These are phyloP conservation scores for Coleophora deauratella DNA, from an alignment of 2,888 invertebrate species.

Conservation along the genomic window DNA sequence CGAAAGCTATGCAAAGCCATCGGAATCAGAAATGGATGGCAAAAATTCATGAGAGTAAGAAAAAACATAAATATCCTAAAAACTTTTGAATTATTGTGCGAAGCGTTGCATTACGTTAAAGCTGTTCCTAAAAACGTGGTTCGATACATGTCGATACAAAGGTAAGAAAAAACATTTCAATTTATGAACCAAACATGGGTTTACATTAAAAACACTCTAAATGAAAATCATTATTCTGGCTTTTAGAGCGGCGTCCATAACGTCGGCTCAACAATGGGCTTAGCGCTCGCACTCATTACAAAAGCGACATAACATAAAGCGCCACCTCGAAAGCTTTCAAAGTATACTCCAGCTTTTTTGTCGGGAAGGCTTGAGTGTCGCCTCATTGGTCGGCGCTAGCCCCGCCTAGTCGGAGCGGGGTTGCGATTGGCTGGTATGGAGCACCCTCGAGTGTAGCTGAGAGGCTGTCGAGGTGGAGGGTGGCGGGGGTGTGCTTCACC, in stretches of 20 bases:
- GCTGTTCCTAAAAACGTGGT: neutral
- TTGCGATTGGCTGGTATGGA: slow-evolving; percentile 58
- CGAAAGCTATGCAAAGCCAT: slow-evolving; percentile 8
- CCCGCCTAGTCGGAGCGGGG: slow-evolving; percentile 52
- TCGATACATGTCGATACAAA: neutral
- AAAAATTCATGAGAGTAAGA: neutral
- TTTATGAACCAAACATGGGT: slow-evolving; percentile 42
- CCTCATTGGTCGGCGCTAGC: slow-evolving; percentile 46
- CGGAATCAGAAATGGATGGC: slow-evolving; percentile 7
- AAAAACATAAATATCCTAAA: too few relatives aligned
- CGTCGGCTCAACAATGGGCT: slow-evolving; percentile 72
- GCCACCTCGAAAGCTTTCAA: slow-evolving; percentile 70
- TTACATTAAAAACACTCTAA: slow-evolving; percentile 73
- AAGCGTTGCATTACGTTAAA: neutral
- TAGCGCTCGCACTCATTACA: slow-evolving; percentile 73
- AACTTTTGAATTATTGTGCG: too few relatives aligned
- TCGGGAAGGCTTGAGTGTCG: slow-evolving; percentile 48
- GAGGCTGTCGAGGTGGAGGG: slow-evolving; percentile 72
- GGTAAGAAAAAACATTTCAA: slow-evolving; percentile 25
- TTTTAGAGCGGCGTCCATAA: slow-evolving; percentile 70
- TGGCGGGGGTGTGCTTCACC: slow-evolving; percentile 71
- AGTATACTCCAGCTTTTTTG: slow-evolving; percentile 70
- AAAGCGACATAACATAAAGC: slow-evolving; percentile 73
- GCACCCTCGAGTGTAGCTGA: slow-evolving; percentile 68
- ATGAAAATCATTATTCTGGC: slow-evolving; percentile 70